phyloP scores from a whole-genome alignment of 1,140 invertebrate genomes.

The Sitodiplosis mosellana region DNA sequence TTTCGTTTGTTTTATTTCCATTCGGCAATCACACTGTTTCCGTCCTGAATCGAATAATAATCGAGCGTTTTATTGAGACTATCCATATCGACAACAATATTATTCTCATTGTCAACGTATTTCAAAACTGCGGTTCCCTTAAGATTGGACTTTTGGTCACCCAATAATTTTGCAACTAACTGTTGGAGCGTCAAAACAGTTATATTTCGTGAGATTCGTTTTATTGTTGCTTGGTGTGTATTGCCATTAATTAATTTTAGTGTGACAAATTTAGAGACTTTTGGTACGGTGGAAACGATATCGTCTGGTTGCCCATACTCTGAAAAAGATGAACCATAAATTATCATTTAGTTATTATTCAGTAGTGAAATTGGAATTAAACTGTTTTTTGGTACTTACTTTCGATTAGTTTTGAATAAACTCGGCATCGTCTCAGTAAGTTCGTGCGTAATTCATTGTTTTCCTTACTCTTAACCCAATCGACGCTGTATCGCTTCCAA shows the following conservation, averaged over 20 bases:
- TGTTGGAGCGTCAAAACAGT: constrained; percentile 54
- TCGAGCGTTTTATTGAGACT: constrained; percentile 61
- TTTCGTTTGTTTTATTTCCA: constrained; percentile 30
- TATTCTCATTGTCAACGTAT: constrained; percentile 33
- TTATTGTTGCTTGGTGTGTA: constrained; percentile 36
- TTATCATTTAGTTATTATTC: too few relatives aligned
- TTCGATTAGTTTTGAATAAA: constrained; percentile 40
- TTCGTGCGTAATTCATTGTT: constrained; percentile 15
- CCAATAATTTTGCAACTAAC: constrained; percentile 19
- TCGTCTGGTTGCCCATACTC: constrained; percentile 64
- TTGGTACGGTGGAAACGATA: constrained; percentile 36
- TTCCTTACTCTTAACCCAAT: constrained; percentile 37
- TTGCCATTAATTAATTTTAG: constrained; percentile 36
- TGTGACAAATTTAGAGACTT: constrained; percentile 42
- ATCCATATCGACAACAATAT: constrained; percentile 51
- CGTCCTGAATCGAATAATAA: constrained; percentile 70
- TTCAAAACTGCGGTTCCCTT: constrained; percentile 25
- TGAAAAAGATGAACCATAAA: constrained; percentile 36
- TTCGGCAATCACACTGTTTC: constrained; percentile 53
- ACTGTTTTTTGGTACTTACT: too few relatives aligned
- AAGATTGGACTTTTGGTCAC: constrained; percentile 3
- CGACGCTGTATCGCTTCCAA: constrained; percentile 54
- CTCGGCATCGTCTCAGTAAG: constrained; percentile 49
- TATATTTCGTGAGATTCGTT: constrained; percentile 59
- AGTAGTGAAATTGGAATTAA: too few relatives aligned